These are phyloP conservation scores for Morus bassanus DNA, from an alignment of 2,797 vertebrate species.

Conservation along the genomic window DNA sequence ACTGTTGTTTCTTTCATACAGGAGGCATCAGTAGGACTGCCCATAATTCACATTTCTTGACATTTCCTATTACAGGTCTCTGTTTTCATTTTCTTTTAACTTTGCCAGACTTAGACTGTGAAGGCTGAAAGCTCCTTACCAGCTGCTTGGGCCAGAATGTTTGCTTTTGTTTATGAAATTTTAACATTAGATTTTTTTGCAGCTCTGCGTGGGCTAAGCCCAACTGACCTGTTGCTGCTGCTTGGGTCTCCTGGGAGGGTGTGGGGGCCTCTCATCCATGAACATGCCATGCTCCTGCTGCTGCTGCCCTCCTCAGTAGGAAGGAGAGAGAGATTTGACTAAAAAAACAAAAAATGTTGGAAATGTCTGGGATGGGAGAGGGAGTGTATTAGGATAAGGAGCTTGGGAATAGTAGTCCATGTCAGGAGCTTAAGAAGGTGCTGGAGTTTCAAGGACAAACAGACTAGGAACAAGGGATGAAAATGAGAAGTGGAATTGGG, in stretches of 20 bases:
- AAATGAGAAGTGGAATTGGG: not conserved
- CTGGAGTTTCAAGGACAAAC: not conserved
- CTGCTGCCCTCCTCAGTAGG: not conserved
- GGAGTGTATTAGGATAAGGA: not conserved
- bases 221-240: not conserved
- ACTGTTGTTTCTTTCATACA: not conserved
- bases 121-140: not conserved
- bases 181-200: not conserved
- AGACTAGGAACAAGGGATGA: not conserved
- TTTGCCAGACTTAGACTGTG: not conserved
- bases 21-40: not conserved
- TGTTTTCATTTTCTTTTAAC: not conserved
- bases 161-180: not conserved
- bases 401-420: not conserved
- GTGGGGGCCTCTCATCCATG: accelerated
- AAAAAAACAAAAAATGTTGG: not conserved
- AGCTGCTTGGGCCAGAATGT: not conserved
- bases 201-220: not conserved
- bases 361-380: not conserved
- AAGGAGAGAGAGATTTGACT: not conserved
- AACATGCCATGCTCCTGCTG: not conserved
- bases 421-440: not conserved
- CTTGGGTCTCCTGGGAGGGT: not conserved
- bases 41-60: not conserved
- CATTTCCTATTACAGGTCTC: not conserved